phyloP scores from a whole-genome alignment of 2,797 vertebrate species.

The Peromyscus attwateri region DNA sequence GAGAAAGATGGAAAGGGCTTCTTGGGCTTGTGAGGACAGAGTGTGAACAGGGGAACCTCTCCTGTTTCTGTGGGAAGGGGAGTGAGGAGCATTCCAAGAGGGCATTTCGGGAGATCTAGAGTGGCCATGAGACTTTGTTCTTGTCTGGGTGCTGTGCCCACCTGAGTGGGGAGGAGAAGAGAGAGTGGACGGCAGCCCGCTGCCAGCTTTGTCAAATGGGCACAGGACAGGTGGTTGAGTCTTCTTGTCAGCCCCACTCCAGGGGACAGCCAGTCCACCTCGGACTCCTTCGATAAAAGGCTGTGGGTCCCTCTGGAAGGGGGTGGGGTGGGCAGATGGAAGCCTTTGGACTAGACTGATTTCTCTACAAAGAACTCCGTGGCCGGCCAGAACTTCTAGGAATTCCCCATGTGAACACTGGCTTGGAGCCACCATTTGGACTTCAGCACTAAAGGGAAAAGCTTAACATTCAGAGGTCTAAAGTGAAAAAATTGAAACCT shows the following conservation, averaged over 20 bases:
- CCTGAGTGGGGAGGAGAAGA: neutral
- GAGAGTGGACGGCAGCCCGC: fast-evolving
- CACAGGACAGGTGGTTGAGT: neutral
- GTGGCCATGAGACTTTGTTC: neutral
- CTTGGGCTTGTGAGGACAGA: neutral
- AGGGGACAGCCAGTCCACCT: neutral
- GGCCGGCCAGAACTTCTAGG: neutral
- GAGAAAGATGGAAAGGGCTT: neutral
- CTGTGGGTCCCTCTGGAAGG: neutral
- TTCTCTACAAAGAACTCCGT: neutral
- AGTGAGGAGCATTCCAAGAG: neutral
- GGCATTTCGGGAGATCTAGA: neutral
- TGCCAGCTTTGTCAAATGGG: neutral
- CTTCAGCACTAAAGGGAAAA: neutral
- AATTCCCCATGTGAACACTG: neutral
- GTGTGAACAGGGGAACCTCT: neutral
- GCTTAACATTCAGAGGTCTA: neutral
- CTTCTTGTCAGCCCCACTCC: neutral
- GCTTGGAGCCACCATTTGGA: neutral
- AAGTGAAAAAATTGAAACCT: neutral
- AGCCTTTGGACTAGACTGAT: neutral
- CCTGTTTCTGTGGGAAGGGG: neutral
- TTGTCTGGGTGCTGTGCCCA: neutral
- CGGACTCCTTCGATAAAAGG: neutral
- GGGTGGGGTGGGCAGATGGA: neutral